Percentiles rank a stretch among this genome's conserved stretches.
Evolutionary conservation across 2,113 vertebrate genomes (phyloP).

Genomic region (Mustelus asterias): DNA sequence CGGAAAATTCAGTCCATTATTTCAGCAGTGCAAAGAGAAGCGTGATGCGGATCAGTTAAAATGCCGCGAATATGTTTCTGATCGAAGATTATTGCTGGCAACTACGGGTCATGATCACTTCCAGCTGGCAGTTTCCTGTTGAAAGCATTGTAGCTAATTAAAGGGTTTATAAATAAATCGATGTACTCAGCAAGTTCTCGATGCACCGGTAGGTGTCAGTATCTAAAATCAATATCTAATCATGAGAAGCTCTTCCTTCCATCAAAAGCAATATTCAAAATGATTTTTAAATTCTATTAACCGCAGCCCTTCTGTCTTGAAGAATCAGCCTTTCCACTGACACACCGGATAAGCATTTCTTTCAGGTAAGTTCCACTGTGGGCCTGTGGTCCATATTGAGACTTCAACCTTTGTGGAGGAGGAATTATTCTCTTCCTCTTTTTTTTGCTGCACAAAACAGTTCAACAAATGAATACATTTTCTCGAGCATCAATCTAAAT

Average conservation of each 20-base stretch:
- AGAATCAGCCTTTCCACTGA: neutral
- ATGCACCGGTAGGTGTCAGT: conserved; percentile 11
- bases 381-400: neutral
- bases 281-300: conserved; percentile 40
- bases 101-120: neutral
- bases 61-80: neutral
- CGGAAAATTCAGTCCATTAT: neutral
- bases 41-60: neutral
- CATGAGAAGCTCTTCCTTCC: conserved; percentile 41
- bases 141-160: conserved; percentile 28
- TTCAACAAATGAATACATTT: neutral
- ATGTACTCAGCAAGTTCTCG: neutral
- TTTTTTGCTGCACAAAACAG: neutral
- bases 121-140: neutral
- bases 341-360: neutral
- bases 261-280: conserved; percentile 50
- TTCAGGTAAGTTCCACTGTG: neutral
- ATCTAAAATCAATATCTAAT: conserved; percentile 43
- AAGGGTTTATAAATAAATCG: conserved; percentile 28
- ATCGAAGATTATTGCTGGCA: neutral
- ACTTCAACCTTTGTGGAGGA: neutral
- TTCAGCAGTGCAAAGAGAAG: neutral
- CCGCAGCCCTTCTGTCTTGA: neutral
- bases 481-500: neutral
- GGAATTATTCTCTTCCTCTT: neutral